A percentile compares a stretch with the other conserved stretches of the same genome.
These are phyloP conservation scores for Spodoptera picta DNA, from an alignment of 2,888 invertebrate genomes.

Conservation along the genomic window DNA sequence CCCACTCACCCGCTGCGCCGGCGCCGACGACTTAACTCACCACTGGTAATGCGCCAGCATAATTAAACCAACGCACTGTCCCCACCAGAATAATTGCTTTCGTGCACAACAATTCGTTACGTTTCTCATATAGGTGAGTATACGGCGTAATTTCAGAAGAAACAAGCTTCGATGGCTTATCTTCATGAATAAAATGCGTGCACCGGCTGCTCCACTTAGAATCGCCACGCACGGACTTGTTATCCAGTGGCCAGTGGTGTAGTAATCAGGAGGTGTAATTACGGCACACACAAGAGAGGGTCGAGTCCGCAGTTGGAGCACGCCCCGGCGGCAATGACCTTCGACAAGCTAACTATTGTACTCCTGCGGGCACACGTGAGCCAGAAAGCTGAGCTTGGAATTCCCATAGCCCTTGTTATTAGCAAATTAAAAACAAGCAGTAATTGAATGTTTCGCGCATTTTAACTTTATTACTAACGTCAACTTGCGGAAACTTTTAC, in stretches of 20 bases:
- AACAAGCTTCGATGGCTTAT: constrained; percentile 4
- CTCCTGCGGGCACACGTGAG: constrained; percentile 33
- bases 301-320: constrained; percentile 47
- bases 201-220: constrained; percentile 38
- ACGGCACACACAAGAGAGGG: constrained; percentile 53
- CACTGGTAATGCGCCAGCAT: constrained; percentile 47
- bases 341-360: constrained; percentile 41
- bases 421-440: constrained; percentile 42
- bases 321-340: constrained; percentile 50
- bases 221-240: constrained; percentile 41
- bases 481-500: constrained; percentile 37
- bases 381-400: constrained; percentile 33
- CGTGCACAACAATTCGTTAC: constrained; percentile 30
- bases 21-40: constrained; percentile 37
- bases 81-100: constrained; percentile 21
- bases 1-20: constrained; percentile 34
- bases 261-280: constrained; percentile 62
- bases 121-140: constrained; percentile 14
- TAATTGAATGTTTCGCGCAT: constrained; percentile 49
- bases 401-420: constrained; percentile 36
- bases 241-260: constrained; percentile 47
- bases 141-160: constrained; percentile 25
- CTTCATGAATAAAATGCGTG: constrained; percentile 29
- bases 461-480: constrained; percentile 47
- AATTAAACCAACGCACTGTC: constrained; percentile 39